These are phyloP conservation scores for Grantiella picta DNA, from an alignment of 2,113 vertebrate genomes.

Conservation along the genomic window DNA sequence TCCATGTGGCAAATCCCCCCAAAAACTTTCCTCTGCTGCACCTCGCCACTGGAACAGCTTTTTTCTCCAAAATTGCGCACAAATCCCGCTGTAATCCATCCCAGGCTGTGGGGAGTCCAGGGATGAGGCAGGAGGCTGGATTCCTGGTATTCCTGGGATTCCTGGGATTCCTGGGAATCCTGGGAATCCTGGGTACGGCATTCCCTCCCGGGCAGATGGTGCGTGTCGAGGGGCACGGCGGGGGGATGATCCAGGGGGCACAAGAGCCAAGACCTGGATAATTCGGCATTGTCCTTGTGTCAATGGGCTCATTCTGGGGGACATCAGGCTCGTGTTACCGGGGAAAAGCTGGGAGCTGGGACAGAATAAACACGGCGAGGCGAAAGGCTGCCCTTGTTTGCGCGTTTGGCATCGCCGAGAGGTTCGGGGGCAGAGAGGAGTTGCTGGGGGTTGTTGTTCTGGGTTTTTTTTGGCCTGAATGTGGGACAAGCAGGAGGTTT, in stretches of 20 bases:
- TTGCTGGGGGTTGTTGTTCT: background rate
- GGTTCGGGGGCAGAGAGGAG: background rate
- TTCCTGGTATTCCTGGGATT: background rate
- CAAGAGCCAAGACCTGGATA: background rate
- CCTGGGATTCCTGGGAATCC: background rate
- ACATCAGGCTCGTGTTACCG: background rate
- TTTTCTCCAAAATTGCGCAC: background rate
- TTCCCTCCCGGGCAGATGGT: fast-evolving
- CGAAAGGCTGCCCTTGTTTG: background rate
- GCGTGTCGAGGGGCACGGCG: background rate
- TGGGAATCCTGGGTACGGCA: background rate
- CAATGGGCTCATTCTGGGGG: background rate
- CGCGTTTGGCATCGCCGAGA: fast-evolving
- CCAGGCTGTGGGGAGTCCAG: background rate
- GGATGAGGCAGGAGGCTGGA: background rate
- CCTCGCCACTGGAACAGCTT: background rate
- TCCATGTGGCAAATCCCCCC: fast-evolving
- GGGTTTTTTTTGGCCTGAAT: background rate
- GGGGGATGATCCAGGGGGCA: background rate
- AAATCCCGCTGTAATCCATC: background rate
- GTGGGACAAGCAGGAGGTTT: fast-evolving
- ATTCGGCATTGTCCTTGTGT: background rate
- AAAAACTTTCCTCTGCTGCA: background rate
- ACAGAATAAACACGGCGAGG: background rate
- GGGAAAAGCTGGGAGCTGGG: background rate